phyloP scores from a whole-genome alignment of 1,140 invertebrate genomes.

The Coptotermes formosanus region DNA sequence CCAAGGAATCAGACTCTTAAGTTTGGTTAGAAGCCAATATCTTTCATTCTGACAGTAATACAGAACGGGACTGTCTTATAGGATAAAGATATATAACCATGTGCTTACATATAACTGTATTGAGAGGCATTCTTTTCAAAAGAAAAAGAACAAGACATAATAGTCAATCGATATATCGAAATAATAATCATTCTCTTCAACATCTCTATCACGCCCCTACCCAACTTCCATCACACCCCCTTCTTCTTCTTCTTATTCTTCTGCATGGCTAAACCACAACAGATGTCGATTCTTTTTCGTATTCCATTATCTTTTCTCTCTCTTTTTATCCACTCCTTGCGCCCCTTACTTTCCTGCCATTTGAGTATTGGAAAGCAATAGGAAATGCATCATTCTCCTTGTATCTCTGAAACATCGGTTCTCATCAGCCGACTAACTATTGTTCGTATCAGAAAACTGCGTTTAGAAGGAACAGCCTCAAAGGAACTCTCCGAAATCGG shows the following conservation, averaged over 20 bases:
- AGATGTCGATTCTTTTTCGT: constrained; percentile 26
- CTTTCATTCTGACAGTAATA: not conserved
- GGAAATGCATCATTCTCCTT: constrained; percentile 26
- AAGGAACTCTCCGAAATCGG: not conserved
- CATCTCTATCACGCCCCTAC: not conserved
- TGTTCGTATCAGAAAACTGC: not conserved
- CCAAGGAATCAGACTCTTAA: too few species aligned
- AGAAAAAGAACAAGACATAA: not conserved
- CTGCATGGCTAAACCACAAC: constrained; percentile 28
- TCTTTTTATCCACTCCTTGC: constrained; percentile 1
- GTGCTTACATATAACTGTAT: not conserved
- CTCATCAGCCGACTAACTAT: not conserved
- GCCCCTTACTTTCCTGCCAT: constrained; percentile 19
- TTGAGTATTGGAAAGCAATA: constrained; percentile 30
- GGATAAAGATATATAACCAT: not conserved
- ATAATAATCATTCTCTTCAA: constrained; percentile 26
- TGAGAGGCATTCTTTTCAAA: not conserved
- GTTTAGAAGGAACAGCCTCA: not conserved
- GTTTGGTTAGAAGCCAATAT: not conserved
- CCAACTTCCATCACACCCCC: not conserved
- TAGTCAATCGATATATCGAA: constrained; percentile 29
- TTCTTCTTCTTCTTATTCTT: constrained; percentile 21
- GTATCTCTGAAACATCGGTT: constrained; percentile 14
- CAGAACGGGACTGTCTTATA: not conserved
- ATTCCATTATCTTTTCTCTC: constrained; percentile 23